Evolutionary conservation across 2,113 vertebrate genomes (phyloP).

Genomic region (Pogonocichla stellata): DNA sequence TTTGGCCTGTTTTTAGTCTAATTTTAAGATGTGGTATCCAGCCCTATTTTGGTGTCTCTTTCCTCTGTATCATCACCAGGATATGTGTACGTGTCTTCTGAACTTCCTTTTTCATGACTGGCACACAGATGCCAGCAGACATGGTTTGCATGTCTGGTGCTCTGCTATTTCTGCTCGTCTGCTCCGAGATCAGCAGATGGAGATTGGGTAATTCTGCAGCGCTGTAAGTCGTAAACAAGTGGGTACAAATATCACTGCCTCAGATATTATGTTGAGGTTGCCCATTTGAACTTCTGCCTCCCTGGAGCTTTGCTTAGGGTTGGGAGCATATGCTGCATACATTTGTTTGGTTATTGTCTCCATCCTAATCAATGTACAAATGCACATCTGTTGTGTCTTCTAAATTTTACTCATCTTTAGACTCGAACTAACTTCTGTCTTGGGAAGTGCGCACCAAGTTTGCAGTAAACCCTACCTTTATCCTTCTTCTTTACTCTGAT

Average conservation of each 20-base stretch:
- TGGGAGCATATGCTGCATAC: not conserved
- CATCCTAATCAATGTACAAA: not conserved
- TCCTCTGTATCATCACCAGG: not conserved
- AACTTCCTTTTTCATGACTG: not conserved
- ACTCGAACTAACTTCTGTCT: not conserved
- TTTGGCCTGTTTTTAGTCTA: not conserved
- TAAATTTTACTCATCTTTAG: not conserved
- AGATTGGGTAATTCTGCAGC: slow-evolving; percentile 23
- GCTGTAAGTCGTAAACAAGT: not conserved
- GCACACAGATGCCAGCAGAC: not conserved
- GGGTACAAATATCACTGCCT: slow-evolving; percentile 18
- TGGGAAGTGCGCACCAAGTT: rapidly evolving
- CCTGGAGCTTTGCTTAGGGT: not conserved
- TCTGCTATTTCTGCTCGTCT: slow-evolving; percentile 20
- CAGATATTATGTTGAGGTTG: slow-evolving; percentile 3
- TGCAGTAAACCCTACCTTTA: not conserved
- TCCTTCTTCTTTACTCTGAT: not conserved
- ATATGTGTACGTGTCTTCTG: not conserved
- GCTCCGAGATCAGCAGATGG: slow-evolving; percentile 35
- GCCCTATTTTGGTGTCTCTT: not conserved
- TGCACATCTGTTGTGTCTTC: not conserved
- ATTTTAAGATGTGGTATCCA: not conserved
- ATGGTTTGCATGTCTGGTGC: not conserved
- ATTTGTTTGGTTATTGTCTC: not conserved
- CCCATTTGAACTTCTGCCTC: not conserved